Base-by-base conservation (phyloP, 2,888 invertebrate genomes). In the Nezara viridula region DNA sequence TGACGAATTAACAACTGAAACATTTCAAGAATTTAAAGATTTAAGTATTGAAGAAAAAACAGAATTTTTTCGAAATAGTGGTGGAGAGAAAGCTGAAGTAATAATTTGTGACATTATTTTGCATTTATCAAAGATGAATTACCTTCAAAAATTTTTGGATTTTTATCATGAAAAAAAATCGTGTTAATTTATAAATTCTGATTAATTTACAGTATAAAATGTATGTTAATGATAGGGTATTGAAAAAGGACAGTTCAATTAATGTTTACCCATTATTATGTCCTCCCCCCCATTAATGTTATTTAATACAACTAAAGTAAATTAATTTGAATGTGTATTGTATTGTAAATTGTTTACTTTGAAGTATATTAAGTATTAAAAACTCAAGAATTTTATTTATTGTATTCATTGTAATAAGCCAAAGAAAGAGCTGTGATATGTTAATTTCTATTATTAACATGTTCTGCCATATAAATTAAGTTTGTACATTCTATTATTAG, bases 71-170 rank as follows among this genome's bases (percentile, higher is more conserved):
- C n/a, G 4, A n/a, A 81, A 5, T 81, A n/a, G 6, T 44, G 88
- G 88, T 27, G 88, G 88, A 40, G 88, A 73, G 49, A 19, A 73
- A 44, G 88, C 12, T 24, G 66, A 60, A 14, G 24, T 49, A 40
- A 12, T 66, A 37, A 47, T 49, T n/a, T 47, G 73, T n/a, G 49
- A 88, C 9, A 49, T 88, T n/a, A 12, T 73, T 44, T n/a, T 44
- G 12, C 73, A 88, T 24, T 9, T 88, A 2, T 27, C 47, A 32
- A 66, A 73, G 27, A 88, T 44, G 88, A 73, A 73, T 27, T 88
- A 88, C 27, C 4, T 73, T 2, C 47, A 88, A 19, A 73, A 44
- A 12, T 88, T 73, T 88, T 10, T 73, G 27, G n/a, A 73, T 21
- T 50, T 81, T 44, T 81, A 16, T 81, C 14, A 81, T 40, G 81